Evolutionary conservation across 1,140 invertebrate genomes (phyloP).

Genomic region (Drosophila nigromelanica): DNA sequence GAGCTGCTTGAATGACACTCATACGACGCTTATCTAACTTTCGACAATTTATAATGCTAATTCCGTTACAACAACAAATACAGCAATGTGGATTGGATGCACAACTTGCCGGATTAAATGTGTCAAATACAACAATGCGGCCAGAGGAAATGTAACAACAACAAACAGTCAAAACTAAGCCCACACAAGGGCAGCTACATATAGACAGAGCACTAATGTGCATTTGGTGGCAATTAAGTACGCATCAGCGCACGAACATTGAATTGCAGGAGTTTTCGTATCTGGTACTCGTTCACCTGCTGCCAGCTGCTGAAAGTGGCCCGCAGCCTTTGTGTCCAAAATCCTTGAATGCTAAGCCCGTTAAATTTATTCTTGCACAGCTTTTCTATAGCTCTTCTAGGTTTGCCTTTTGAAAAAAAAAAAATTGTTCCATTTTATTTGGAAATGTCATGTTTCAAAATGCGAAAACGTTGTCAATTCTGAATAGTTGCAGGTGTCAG

Average conservation of each 20-base stretch:
- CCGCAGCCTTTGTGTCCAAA: constrained; percentile 15
- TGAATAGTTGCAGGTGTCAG: too few species aligned
- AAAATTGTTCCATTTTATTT: too few species aligned
- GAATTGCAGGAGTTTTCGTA: constrained; percentile 19
- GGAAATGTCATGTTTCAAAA: too few species aligned
- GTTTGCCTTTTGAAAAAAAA: background rate
- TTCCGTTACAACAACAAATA: constrained; percentile 47
- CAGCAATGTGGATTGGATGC: background rate
- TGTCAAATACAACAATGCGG: constrained; percentile 60
- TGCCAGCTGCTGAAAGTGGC: constrained; percentile 7
- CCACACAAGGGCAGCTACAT: constrained; percentile 1
- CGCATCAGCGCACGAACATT: constrained; percentile 49
- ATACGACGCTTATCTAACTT: constrained; percentile 63
- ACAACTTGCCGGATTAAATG: constrained; percentile 61
- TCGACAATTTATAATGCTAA: constrained; percentile 73
- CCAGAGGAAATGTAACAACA: constrained; percentile 60
- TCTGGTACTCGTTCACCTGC: constrained; percentile 44
- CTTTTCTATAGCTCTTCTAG: background rate
- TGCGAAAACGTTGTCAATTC: too few species aligned
- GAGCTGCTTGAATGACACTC: constrained; percentile 46
- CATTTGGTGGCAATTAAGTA: constrained; percentile 70
- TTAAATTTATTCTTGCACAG: constrained; percentile 5
- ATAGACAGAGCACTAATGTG: constrained; percentile 52
- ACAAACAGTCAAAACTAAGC: constrained; percentile 37
- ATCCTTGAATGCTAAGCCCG: background rate